Evolutionary conservation across 2,888 invertebrate genomes (phyloP), one percentile per base, ranked within the genome.

Genomic region (Sarcophaga caerulescens): DNA sequence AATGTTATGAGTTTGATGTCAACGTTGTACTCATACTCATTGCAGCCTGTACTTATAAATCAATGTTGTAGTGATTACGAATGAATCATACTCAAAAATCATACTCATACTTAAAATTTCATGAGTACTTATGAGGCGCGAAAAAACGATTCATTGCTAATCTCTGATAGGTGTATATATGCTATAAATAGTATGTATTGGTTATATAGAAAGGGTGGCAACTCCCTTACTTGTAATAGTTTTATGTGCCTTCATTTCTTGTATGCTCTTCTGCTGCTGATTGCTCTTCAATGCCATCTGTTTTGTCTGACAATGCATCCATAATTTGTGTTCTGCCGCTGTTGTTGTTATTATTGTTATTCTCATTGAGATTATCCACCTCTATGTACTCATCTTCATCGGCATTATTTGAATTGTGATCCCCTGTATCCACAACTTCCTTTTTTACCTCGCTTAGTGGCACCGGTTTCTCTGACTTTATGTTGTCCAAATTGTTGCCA

Each of bases 301-400:
- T 45, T 76, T 85, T 77, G 21, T 73, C 63, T 23, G 77, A 60
- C 2, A n/a, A 52, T 60, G 21, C 52, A 23, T 59, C n/a, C 17
- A 66, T 52, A 52, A 52, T 17, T 17, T 52, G 52, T 1, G 10
- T n/a, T 59, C 62, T 66, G 47, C 45, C 8, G 62, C 23, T 4
- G 52, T 25, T 44, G 62, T 57, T 62, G 21, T 45, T 62, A 12
- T 70, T 81, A 35, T 85, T 83, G 23, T 88, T 87, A 19, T 71
- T 83, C 57, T 88, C 92, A 8, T 91, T 90, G 52, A 93, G 89
- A 68, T 93, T 92, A 84, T 93, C 93, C 6, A 93, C 93, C 74
- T 93, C 93, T 52, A 93, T 93, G 77, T 93, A 93, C 77, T 93
- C 93, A 82, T 93, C 93, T 3, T 93, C 93, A 2, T 93, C 93